phyloP scores from a whole-genome alignment of 2,797 vertebrate genomes.

The Xiphorhynchus erythropygius region DNA sequence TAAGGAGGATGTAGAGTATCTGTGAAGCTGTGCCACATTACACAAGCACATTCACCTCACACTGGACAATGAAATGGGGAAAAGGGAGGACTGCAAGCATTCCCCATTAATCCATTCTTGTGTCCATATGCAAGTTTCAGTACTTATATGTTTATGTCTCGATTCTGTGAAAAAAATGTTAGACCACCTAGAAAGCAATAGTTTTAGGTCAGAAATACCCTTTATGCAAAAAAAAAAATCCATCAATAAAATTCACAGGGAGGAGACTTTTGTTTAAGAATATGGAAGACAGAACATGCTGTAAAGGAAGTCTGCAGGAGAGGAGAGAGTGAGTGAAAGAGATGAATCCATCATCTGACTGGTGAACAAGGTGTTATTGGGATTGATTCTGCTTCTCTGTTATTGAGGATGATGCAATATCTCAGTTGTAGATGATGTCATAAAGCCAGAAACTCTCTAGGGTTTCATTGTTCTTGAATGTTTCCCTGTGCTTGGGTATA shows the following conservation, averaged over 20 bases:
- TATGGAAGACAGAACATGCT: not conserved
- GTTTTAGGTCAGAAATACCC: not conserved
- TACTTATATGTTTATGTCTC: not conserved
- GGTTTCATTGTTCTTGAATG: not conserved
- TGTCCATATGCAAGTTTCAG: not conserved
- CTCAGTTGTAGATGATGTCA: not conserved
- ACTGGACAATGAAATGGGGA: not conserved
- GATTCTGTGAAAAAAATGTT: not conserved
- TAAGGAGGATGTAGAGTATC: not conserved
- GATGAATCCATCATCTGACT: fast-evolving
- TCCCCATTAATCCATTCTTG: not conserved
- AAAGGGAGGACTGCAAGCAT: not conserved
- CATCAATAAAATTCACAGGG: not conserved
- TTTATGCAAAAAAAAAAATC: not conserved
- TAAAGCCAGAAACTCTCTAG: not conserved
- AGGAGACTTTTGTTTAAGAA: not conserved
- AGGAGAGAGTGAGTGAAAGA: not conserved
- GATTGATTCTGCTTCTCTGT: not conserved
- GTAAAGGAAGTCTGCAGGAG: not conserved
- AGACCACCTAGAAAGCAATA: not conserved
- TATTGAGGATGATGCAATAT: not conserved
- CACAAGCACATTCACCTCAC: not conserved
- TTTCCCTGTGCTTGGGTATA: not conserved
- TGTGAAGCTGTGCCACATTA: not conserved
- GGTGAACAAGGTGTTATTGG: not conserved